Conservation (phyloP, 2,797 vertebrate genomes). For the Denticeps clupeoides region DNA sequence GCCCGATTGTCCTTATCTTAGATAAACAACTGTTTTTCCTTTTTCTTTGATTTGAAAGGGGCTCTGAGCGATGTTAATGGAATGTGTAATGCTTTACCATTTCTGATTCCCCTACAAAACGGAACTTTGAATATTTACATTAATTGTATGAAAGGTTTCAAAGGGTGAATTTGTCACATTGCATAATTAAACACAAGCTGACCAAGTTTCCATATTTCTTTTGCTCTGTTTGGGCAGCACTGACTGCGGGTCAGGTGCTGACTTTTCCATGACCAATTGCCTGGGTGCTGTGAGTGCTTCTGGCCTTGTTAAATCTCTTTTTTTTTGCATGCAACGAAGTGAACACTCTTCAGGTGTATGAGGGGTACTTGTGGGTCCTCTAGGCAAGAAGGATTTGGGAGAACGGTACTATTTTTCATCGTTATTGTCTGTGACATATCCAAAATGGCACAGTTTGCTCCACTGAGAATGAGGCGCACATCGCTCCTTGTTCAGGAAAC, state of each 20-base stretch:
- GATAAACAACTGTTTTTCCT: too few species aligned
- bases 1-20: too few species aligned
- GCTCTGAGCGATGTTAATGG: too few species aligned
- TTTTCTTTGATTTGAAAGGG: too few species aligned
- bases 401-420: conserved; percentile 78
- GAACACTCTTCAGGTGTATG: conserved; percentile 51
- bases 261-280: conserved; percentile 45
- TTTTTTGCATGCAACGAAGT: conserved; percentile 41
- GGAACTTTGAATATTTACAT: too few species aligned
- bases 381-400: conserved; percentile 41
- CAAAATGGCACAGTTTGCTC: conserved; percentile 63
- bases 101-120: too few species aligned
- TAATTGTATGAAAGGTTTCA: too few species aligned
- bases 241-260: conserved; percentile 21
- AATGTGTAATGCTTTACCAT: too few species aligned
- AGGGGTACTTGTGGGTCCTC: conserved; percentile 38
- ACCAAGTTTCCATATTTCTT: too few species aligned
- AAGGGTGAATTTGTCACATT: too few species aligned
- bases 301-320: conserved; percentile 56
- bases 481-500: not conserved
- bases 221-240: too few species aligned
- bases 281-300: conserved; percentile 43
- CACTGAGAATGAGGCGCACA: conserved; percentile 30
- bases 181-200: too few species aligned
- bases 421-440: conserved; percentile 77